Percentiles rank a stretch among this genome's conserved stretches.
Evolutionary conservation across 2,113 vertebrate species (phyloP).

Genomic region (Protobothrops flavoviridis): DNA sequence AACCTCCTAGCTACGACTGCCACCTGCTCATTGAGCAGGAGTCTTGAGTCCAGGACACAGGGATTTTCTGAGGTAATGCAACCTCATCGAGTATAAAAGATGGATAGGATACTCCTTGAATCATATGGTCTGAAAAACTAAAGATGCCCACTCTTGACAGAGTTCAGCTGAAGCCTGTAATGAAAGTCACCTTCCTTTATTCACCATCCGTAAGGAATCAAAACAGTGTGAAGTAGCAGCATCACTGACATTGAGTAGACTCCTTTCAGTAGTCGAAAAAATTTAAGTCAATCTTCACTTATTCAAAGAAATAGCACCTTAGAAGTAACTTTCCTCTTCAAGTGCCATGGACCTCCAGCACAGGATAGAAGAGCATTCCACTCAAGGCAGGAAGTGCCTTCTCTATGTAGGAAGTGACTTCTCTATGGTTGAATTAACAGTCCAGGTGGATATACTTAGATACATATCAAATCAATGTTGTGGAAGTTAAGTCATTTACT

Average conservation of each 20-base stretch:
- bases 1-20: too few species aligned
- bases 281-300: not conserved
- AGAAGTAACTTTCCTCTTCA: slow-evolving; percentile 9
- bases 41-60: too few species aligned
- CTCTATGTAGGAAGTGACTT: not conserved
- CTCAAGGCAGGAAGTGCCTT: slow-evolving; percentile 8
- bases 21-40: too few species aligned
- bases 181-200: not conserved
- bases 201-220: not conserved
- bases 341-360: not conserved
- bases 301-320: slow-evolving; percentile 16
- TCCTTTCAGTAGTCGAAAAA: not conserved
- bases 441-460: slow-evolving; percentile 31
- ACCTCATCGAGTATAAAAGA: too few species aligned
- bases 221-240: not conserved
- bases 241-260: not conserved
- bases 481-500: slow-evolving; percentile 46
- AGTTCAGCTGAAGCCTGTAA: not conserved
- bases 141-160: too few species aligned
- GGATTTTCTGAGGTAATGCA: too few species aligned
- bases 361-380: slow-evolving; percentile 33
- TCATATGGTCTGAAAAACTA: too few species aligned
- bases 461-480: slow-evolving; percentile 37
- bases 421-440: too few species aligned
- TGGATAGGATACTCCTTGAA: too few species aligned